Base-by-base conservation (phyloP, 2,888 invertebrate species). In the Thereva unica region DNA sequence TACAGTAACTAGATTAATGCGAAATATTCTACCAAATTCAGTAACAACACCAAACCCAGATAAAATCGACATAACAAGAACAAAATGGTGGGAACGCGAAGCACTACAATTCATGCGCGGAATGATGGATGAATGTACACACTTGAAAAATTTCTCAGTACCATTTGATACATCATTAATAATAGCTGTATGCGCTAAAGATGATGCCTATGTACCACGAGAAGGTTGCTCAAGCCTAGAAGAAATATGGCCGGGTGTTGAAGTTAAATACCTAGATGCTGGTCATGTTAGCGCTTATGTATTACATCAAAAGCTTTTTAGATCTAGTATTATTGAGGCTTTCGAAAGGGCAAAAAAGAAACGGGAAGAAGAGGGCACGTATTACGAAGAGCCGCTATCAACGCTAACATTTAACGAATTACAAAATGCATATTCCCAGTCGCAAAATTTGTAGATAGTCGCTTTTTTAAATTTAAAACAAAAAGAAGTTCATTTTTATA, bases 81-180 rank as follows among this genome's bases (percentile, higher is more conserved):
- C 85, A 64, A 89, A 89, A 72, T 88, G 87, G 85, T 85, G 89
- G 71, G 89, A 90, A 77, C 85, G 87, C 73, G 92, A 94, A 80
- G 92, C 93, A 0, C 74, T 93, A 64, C 91, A 93, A 82, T 97
- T 98, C 77, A 97, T 98, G 97, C 84, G 93, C 56, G 96, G 97
- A 0, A 89, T 98, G 72, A 98, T 99, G 98, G 98, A 99, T 77
- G 97, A 98, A 80, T 98, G 96, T 78, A 99, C 98, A 0, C 97
- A 97, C 82, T 83, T 99, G 47, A 92, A 89, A 71, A 96, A 97
- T 81, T 99, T 96, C 77, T 90, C 94, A 2, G 83, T 89, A 10
- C 92, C 92, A 0, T 88, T 88, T 57, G 97, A 98, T 76, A 92
- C 97, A 0, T 89, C 90, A 7, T 83, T 97, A 59, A 92, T 95